Percentiles rank a stretch among this genome's conserved stretches.
These are phyloP conservation scores for Thaleichthys pacificus DNA, from an alignment of 2,797 vertebrate genomes.

Conservation along the genomic window DNA sequence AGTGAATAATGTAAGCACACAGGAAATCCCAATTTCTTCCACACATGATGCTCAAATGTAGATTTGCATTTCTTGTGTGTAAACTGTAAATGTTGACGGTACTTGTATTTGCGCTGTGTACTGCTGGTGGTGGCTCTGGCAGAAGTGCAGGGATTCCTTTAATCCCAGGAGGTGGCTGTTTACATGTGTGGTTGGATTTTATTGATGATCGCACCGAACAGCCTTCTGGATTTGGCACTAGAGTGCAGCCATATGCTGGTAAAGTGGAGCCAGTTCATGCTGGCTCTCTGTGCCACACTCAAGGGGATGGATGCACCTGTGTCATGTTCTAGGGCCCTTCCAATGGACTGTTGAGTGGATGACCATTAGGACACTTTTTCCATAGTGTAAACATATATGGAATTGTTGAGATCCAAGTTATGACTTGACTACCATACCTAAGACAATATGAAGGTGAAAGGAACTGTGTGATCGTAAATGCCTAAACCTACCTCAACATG, in stretches of 20 bases:
- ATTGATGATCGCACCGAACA: slow-evolving; percentile 42
- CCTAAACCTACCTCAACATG: slow-evolving; percentile 34
- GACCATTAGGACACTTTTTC: neutral
- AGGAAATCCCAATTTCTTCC: too few species aligned
- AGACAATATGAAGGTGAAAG: too few species aligned
- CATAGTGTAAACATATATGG: neutral
- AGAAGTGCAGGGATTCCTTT: slow-evolving; percentile 25
- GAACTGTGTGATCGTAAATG: too few species aligned
- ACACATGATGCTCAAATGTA: neutral
- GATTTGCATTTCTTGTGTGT: too few species aligned
- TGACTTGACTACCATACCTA: too few species aligned
- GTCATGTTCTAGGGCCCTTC: slow-evolving; percentile 27
- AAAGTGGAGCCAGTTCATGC: slow-evolving; percentile 44
- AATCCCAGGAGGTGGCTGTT: slow-evolving; percentile 44
- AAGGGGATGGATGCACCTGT: slow-evolving; percentile 42
- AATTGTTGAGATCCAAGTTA: too few species aligned
- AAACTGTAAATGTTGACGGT: too few species aligned
- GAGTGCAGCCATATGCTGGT: slow-evolving; percentile 40
- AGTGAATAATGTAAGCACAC: too few species aligned
- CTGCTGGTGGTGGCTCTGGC: slow-evolving; percentile 13
- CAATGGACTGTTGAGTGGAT: slow-evolving; percentile 26
- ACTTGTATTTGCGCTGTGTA: neutral
- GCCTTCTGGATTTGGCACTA: slow-evolving; percentile 45
- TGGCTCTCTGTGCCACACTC: slow-evolving; percentile 42
- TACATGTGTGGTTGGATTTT: slow-evolving; percentile 45